Conservation (phyloP, 92 coral and sea anemone species). For the Micromussa lordhowensis region DNA sequence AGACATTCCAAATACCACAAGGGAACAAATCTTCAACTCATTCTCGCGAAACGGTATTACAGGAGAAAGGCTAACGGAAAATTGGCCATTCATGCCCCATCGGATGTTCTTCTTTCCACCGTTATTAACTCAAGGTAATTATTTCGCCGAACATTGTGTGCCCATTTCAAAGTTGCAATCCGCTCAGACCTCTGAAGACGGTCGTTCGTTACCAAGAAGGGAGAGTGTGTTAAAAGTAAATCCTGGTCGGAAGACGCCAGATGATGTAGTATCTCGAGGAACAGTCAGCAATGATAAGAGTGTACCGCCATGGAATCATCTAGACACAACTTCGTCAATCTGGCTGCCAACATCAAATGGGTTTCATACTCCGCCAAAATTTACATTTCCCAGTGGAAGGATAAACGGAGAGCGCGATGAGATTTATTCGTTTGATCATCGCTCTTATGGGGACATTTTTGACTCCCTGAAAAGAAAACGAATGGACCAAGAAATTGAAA, state of each 20-base stretch:
- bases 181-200: background rate
- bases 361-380: background rate
- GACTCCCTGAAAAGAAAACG: slow-evolving; percentile 12
- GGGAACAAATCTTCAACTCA: background rate
- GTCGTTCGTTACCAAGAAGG: background rate
- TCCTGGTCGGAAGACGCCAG: background rate
- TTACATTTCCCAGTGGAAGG: background rate
- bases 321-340: background rate
- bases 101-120: slow-evolving; percentile 37
- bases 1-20: background rate
- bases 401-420: slow-evolving; percentile 3
- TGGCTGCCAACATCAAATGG: background rate
- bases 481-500: background rate
- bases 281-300: background rate
- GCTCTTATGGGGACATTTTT: background rate
- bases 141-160: background rate
- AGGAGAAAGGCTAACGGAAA: background rate
- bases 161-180: slow-evolving; percentile 1
- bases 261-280: background rate
- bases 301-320: background rate
- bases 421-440: background rate
- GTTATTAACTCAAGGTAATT: slow-evolving; percentile 2
- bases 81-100: slow-evolving; percentile 7
- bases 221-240: background rate
- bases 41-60: background rate